Evolutionary conservation across 2,888 invertebrate species (phyloP).

Genomic region (Dione juno): DNA sequence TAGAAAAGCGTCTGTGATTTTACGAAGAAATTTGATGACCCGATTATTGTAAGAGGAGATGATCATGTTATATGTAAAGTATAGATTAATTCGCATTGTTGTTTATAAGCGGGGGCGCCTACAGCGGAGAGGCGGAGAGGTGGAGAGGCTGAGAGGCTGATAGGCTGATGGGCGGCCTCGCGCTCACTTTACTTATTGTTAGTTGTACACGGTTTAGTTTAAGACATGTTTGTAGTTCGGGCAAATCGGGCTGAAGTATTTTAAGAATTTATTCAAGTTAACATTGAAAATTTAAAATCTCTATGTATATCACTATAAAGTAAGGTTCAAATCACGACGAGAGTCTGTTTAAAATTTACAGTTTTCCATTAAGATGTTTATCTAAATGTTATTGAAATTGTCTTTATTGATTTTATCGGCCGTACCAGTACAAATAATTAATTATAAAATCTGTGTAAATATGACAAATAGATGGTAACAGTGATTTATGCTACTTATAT

Average conservation of each 20-base stretch:
- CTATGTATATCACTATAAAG: conserved; percentile 58
- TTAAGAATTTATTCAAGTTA: conserved; percentile 71
- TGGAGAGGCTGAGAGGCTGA: no score
- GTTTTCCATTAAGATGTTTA: conserved; percentile 66
- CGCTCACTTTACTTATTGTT: conserved; percentile 56
- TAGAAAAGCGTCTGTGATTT: conserved; percentile 84
- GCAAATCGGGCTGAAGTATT: conserved; percentile 60
- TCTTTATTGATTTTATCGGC: conserved; percentile 70
- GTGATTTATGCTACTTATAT: conserved; percentile 76
- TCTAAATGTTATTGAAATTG: conserved; percentile 68
- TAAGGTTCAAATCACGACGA: conserved; percentile 55
- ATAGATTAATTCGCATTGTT: conserved; percentile 53
- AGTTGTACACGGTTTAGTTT: conserved; percentile 17
- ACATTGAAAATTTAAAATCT: conserved; percentile 61
- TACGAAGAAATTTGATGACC: conserved; percentile 80
- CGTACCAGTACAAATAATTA: conserved; percentile 77
- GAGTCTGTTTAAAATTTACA: conserved; percentile 61
- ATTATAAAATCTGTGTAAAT: conserved; percentile 72
- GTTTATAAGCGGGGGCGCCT: conserved; percentile 26
- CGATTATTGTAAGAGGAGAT: conserved; percentile 72
- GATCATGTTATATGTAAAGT: conserved; percentile 65
- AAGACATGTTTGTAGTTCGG: conserved; percentile 45
- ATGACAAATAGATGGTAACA: conserved; percentile 66
- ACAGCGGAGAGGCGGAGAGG: no score
- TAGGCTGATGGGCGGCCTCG: not conserved